A percentile compares a stretch with the other conserved stretches of the same genome.
phyloP scores from a whole-genome alignment of 2,888 invertebrate species.

The Pecten maximus region DNA sequence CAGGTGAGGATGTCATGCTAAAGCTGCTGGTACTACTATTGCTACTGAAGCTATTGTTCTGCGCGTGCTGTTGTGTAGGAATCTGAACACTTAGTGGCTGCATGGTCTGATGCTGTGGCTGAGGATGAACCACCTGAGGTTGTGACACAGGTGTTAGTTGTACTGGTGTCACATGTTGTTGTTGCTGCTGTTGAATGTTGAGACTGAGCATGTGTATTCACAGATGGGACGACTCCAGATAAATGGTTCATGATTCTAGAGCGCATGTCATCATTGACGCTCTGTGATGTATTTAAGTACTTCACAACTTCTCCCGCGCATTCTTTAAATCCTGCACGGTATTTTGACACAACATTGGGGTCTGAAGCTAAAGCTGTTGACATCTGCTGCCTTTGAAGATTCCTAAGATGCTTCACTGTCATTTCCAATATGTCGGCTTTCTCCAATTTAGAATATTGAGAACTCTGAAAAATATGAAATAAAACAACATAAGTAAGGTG shows the following conservation, averaged over 20 bases:
- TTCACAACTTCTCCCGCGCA: slow-evolving; percentile 77
- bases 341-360: slow-evolving; percentile 68
- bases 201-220: slow-evolving; percentile 37
- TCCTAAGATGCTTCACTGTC: slow-evolving; percentile 76
- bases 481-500: background rate
- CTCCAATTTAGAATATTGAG: slow-evolving; percentile 79
- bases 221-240: slow-evolving; percentile 63
- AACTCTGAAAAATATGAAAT: slow-evolving; percentile 66
- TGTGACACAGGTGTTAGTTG: background rate
- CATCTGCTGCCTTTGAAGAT: slow-evolving; percentile 69
- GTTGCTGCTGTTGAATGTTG: slow-evolving; percentile 38
- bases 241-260: slow-evolving; percentile 72
- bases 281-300: slow-evolving; percentile 69
- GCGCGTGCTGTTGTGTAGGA: slow-evolving; percentile 44
- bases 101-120: slow-evolving; percentile 37
- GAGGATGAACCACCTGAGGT: slow-evolving; percentile 26
- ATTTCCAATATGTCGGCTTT: slow-evolving; percentile 81
- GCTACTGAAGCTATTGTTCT: slow-evolving; percentile 36
- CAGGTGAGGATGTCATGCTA: background rate
- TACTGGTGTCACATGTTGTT: slow-evolving; percentile 15
- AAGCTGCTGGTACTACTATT: slow-evolving; percentile 36
- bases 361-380: slow-evolving; percentile 63
- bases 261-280: slow-evolving; percentile 67
- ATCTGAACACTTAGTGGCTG: slow-evolving; percentile 53
- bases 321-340: slow-evolving; percentile 75